These are phyloP conservation scores for Drosophila athabasca DNA, from an alignment of 1,140 invertebrate species.

Conservation along the genomic window DNA sequence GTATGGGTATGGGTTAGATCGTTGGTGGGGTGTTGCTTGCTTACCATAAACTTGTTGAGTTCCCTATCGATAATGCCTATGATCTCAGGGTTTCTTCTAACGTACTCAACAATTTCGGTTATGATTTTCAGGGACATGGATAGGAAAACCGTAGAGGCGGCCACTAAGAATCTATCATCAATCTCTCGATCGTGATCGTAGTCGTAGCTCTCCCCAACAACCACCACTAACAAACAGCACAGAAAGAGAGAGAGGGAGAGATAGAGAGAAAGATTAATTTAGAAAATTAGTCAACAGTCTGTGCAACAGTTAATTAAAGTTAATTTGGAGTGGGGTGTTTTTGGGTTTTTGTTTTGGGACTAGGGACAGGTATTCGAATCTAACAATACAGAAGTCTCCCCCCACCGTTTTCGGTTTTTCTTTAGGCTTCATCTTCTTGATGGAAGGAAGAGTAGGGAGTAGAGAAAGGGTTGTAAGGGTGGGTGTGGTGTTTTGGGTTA, in stretches of 20 bases:
- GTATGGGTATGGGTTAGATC: slow-evolving; percentile 6
- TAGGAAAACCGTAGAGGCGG: slow-evolving; percentile 82
- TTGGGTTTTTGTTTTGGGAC: neutral
- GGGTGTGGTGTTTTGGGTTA: neutral
- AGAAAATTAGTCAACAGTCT: slow-evolving; percentile 47
- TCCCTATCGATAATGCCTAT: slow-evolving; percentile 81
- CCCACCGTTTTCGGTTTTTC: neutral
- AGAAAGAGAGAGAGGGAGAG: slow-evolving; percentile 35
- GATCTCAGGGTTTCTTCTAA: slow-evolving; percentile 82
- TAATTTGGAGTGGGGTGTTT: neutral
- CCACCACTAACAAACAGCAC: slow-evolving; percentile 57
- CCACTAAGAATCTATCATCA: slow-evolving; percentile 81
- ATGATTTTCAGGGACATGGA: slow-evolving; percentile 83
- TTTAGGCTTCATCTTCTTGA: neutral
- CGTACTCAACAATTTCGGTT: slow-evolving; percentile 80
- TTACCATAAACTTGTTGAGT: slow-evolving; percentile 83
- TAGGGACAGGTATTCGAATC: slow-evolving; percentile 10
- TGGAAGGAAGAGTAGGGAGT: no score
- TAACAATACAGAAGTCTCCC: neutral
- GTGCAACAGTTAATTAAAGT: slow-evolving; percentile 13
- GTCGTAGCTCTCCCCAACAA: slow-evolving; percentile 65
- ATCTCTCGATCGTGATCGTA: slow-evolving; percentile 73
- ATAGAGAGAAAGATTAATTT: slow-evolving; percentile 51
- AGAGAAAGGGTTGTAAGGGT: neutral
- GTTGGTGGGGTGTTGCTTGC: slow-evolving; percentile 23